phyloP scores from a whole-genome alignment of 2,888 invertebrate genomes.

The Argyresthia albistria region DNA sequence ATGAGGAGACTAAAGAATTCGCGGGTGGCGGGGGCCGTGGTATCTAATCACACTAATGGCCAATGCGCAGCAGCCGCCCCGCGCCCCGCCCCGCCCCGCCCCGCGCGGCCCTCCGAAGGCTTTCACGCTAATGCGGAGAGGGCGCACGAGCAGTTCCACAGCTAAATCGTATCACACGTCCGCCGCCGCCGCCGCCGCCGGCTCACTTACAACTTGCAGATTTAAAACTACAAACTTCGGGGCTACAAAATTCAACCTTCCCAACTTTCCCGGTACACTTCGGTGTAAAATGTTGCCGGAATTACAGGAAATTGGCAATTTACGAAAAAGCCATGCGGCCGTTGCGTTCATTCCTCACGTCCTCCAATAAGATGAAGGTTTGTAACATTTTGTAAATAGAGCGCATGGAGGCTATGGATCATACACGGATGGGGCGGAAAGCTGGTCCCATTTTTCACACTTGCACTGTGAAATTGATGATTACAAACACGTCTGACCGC shows the following conservation, averaged over 20 bases:
- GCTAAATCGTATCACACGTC: conserved; percentile 55
- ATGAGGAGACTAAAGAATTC: conserved; percentile 69
- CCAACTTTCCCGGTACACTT: neutral
- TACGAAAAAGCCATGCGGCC: conserved; percentile 4
- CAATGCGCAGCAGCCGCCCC: conserved; percentile 52
- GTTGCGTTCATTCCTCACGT: conserved; percentile 24
- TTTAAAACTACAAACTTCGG: conserved; percentile 4
- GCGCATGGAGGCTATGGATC: conserved; percentile 37
- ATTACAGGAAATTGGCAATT: neutral
- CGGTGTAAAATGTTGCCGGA: neutral
- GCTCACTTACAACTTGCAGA: conserved; percentile 8
- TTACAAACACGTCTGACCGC: conserved; percentile 10
- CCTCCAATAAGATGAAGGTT: conserved; percentile 23
- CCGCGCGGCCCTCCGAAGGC: conserved; percentile 29
- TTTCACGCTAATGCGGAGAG: conserved; percentile 59
- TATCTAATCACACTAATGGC: conserved; percentile 73
- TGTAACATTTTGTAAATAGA: conserved; percentile 41
- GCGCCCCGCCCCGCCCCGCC: conserved; percentile 18
- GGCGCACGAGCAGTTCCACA: conserved; percentile 48
- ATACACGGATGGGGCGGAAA: conserved; percentile 17
- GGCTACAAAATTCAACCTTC: neutral
- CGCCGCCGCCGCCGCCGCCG: conserved; percentile 18
- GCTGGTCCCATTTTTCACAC: conserved; percentile 41
- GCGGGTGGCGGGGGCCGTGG: conserved; percentile 40
- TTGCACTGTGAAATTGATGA: conserved; percentile 40